These are phyloP conservation scores for Drosophila monieri DNA, from an alignment of 2,888 invertebrate genomes.

Conservation along the genomic window DNA sequence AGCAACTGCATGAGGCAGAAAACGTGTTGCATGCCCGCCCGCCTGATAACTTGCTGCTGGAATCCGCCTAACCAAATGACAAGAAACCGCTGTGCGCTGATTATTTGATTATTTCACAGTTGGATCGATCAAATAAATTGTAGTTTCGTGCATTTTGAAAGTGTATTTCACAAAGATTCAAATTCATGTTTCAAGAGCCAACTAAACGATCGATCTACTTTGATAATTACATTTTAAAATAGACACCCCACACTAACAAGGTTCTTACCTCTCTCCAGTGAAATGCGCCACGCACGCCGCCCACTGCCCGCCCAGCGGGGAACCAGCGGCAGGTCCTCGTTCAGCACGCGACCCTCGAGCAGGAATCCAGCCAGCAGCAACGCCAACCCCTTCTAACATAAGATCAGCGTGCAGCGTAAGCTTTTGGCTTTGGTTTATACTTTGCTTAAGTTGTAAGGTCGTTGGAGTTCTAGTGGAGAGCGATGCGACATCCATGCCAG, in stretches of 20 bases:
- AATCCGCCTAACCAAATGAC: conserved; percentile 42
- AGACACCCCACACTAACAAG: conserved; percentile 13
- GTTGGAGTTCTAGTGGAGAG: conserved; percentile 37
- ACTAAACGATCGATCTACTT: not conserved
- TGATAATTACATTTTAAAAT: not conserved
- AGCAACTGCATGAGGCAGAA: conserved; percentile 59
- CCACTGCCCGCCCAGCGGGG: conserved; percentile 86
- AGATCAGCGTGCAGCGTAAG: conserved; percentile 85
- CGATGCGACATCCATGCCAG: conserved; percentile 3
- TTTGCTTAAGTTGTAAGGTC: conserved; percentile 85
- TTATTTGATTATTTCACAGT: conserved; percentile 5
- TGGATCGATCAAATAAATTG: not conserved
- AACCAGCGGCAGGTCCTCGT: conserved; percentile 85
- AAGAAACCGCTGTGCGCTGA: conserved; percentile 30
- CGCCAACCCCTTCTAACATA: conserved; percentile 87
- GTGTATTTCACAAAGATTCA: not conserved
- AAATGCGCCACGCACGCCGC: conserved; percentile 88
- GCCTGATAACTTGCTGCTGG: conserved; percentile 56
- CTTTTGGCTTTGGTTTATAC: conserved; percentile 86
- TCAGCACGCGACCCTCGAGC: conserved; percentile 86
- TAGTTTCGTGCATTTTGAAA: not conserved
- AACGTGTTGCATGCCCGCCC: conserved; percentile 56
- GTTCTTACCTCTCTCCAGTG: conserved; percentile 79
- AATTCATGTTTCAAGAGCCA: no score
- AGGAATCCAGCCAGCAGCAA: conserved; percentile 85